phyloP scores from a whole-genome alignment of 1,140 invertebrate species.

The Hypsibius dujardini region DNA sequence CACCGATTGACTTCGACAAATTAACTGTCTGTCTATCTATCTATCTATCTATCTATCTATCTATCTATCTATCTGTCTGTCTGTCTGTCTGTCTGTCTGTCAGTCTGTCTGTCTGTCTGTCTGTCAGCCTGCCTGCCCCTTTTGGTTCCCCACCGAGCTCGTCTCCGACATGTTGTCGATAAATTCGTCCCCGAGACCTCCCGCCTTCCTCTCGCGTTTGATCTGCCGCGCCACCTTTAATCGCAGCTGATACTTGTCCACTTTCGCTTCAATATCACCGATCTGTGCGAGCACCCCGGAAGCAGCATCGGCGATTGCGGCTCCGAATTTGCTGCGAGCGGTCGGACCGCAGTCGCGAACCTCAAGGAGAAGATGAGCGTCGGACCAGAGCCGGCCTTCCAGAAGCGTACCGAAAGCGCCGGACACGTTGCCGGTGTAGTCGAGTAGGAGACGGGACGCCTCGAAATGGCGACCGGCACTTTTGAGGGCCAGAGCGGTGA shows the following conservation, averaged over 20 bases:
- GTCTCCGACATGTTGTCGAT: constrained; percentile 21
- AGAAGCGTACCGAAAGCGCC: constrained; percentile 43
- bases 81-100: too few relatives aligned
- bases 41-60: too few relatives aligned
- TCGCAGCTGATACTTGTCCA: constrained; percentile 43
- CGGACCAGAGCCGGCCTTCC: constrained; percentile 44
- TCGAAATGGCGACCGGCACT: constrained; percentile 40
- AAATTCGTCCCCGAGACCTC: constrained; percentile 18
- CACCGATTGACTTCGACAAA: too few relatives aligned
- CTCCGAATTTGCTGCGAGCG: neutral
- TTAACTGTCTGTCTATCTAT: too few relatives aligned
- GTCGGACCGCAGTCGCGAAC: too few relatives aligned
- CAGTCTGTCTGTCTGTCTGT: too few relatives aligned
- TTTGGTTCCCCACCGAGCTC: constrained; percentile 19
- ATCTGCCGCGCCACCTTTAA: constrained; percentile 43
- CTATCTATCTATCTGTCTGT: too few relatives aligned
- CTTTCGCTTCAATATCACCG: constrained; percentile 31
- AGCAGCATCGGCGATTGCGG: neutral
- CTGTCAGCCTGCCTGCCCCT: too few relatives aligned
- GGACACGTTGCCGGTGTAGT: constrained; percentile 40
- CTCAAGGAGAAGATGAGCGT: constrained; percentile 23
- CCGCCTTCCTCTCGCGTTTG: constrained; percentile 32
- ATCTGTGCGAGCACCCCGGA: neutral
- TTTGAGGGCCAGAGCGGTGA: constrained; percentile 31
- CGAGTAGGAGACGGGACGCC: constrained; percentile 42